Conservation (phyloP, 92 coral and sea anemone genomes). For the Palythoa heliodiscus region DNA sequence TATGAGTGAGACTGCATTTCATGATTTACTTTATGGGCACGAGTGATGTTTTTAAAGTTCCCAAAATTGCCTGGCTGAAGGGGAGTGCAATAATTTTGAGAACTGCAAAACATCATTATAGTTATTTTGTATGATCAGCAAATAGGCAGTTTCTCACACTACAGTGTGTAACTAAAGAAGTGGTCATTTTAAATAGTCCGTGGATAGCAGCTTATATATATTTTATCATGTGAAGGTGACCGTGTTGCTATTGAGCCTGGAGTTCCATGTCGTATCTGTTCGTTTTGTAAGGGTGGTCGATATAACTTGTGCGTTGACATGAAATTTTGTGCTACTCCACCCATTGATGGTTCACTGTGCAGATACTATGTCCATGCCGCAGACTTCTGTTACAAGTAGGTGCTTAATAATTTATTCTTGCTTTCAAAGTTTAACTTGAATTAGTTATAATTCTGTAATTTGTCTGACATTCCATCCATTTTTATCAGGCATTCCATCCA, state of each 20-base stretch:
- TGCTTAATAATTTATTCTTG: background rate
- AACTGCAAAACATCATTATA: too few species aligned
- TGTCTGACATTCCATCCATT: background rate
- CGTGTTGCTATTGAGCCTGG: constrained; percentile 98
- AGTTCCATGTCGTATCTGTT: constrained; percentile 75
- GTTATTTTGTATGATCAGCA: too few species aligned
- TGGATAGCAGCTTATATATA: background rate
- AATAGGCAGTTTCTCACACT: too few species aligned
- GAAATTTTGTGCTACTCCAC: constrained; percentile 96
- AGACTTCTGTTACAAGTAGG: constrained; percentile 93
- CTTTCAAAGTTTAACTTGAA: background rate
- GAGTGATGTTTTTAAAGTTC: too few species aligned
- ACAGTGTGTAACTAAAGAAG: too few species aligned
- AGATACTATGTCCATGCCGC: constrained; percentile 87
- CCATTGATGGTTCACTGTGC: constrained; percentile 88
- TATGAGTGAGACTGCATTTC: too few species aligned
- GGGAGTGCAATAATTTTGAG: too few species aligned
- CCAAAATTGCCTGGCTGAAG: too few species aligned
- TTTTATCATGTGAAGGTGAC: constrained; percentile 62
- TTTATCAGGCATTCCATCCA: too few species aligned
- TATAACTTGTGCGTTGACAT: constrained; percentile 91
- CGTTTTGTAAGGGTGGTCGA: constrained; percentile 91
- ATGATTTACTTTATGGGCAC: too few species aligned
- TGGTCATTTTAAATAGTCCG: too few species aligned
- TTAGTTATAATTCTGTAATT: background rate